phyloP scores from a whole-genome alignment of 2,797 vertebrate species.

The Gymnocypris eckloni region DNA sequence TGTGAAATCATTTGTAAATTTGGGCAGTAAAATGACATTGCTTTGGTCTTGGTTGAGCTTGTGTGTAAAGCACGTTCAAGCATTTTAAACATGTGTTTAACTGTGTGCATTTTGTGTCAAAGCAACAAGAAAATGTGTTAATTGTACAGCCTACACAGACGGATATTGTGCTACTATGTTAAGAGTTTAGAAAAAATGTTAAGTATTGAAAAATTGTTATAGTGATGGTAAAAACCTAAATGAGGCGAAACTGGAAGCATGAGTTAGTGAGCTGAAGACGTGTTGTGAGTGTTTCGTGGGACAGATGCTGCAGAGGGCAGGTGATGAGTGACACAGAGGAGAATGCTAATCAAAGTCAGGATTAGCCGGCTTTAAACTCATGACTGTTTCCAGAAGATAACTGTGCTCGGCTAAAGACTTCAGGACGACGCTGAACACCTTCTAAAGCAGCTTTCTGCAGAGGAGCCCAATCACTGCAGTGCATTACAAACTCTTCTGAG shows the following conservation, averaged over 20 bases:
- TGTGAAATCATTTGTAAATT: too few species aligned
- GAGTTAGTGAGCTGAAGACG: not conserved
- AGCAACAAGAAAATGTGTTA: too few species aligned
- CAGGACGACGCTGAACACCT: slow-evolving; percentile 40
- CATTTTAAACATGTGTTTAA: too few species aligned
- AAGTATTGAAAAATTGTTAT: too few species aligned
- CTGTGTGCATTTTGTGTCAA: too few species aligned
- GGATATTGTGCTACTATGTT: too few species aligned
- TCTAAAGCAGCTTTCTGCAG: slow-evolving; percentile 12
- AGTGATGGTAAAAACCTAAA: too few species aligned
- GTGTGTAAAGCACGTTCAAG: too few species aligned
- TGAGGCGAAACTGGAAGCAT: not conserved
- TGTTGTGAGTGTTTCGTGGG: slow-evolving; percentile 18
- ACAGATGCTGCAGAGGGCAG: slow-evolving; percentile 32
- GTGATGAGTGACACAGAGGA: slow-evolving; percentile 37
- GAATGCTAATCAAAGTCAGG: slow-evolving; percentile 36
- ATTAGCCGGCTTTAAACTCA: slow-evolving; percentile 46
- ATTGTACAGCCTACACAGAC: too few species aligned
- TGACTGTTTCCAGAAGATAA: slow-evolving; percentile 56
- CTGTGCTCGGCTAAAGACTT: slow-evolving; percentile 41
- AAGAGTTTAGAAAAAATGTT: too few species aligned
- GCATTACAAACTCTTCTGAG: not conserved
- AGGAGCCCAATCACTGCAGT: not conserved
- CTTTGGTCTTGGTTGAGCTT: too few species aligned
- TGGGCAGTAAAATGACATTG: too few species aligned